phyloP scores from a whole-genome alignment of 2,797 vertebrate species.

The Buceros bicornis region DNA sequence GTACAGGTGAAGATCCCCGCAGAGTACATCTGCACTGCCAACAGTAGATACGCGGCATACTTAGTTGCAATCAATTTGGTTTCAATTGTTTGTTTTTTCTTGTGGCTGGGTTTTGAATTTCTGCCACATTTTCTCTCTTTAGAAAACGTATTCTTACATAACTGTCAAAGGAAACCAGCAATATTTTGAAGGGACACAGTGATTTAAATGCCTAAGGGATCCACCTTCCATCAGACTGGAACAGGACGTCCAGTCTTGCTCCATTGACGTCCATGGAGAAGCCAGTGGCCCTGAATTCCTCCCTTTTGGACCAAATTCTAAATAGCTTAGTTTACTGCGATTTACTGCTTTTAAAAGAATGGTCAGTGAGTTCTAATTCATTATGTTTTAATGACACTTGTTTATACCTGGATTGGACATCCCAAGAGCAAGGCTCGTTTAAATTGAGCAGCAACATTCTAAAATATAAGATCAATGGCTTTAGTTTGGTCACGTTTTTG shows the following conservation, averaged over 20 bases:
- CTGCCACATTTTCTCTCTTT: neutral
- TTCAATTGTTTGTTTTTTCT: neutral
- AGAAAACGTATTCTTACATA: neutral
- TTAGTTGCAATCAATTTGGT: neutral
- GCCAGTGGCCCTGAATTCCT: neutral
- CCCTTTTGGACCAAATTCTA: neutral
- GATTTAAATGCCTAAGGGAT: neutral
- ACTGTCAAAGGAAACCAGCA: neutral
- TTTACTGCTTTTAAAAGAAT: conserved; percentile 8
- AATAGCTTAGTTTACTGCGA: neutral
- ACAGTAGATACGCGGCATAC: neutral
- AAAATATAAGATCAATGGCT: neutral
- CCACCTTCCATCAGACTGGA: neutral
- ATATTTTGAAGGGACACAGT: neutral
- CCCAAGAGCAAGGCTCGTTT: conserved; percentile 21
- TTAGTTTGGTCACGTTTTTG: neutral
- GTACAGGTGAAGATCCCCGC: neutral
- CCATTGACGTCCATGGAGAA: neutral
- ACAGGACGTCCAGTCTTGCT: neutral
- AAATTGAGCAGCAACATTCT: conserved; percentile 14
- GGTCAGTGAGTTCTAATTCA: neutral
- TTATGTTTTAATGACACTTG: neutral
- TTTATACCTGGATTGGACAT: conserved; percentile 4
- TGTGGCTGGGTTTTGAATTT: neutral
- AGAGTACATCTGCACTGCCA: neutral